Percentiles rank a stretch among this genome's conserved stretches.
Conservation (phyloP, 2,113 vertebrate species). For the Rhagologus leucostigma region DNA sequence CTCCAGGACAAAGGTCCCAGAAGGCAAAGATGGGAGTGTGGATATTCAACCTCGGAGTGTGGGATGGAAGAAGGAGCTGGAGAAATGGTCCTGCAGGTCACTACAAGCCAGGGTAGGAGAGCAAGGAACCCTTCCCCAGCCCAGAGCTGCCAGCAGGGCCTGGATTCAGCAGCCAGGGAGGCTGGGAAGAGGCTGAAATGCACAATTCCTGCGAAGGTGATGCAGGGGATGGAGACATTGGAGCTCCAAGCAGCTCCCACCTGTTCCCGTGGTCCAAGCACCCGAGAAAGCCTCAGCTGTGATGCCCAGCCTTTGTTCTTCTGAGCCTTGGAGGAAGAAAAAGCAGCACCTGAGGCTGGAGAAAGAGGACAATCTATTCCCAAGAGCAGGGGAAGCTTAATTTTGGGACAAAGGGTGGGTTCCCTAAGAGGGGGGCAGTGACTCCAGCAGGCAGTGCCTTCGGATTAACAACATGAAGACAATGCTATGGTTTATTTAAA, state of each 20-base stretch:
- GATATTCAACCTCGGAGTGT: background rate
- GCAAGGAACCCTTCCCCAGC: background rate
- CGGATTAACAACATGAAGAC: background rate
- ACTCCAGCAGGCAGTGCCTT: background rate
- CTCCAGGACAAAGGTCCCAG: background rate
- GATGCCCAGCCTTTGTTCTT: background rate
- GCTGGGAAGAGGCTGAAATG: background rate
- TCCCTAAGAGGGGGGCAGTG: background rate
- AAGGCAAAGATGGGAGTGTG: background rate
- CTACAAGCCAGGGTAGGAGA: background rate
- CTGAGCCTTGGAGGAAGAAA: background rate
- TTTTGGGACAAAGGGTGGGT: background rate
- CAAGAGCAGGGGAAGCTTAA: background rate
- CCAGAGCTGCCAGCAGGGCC: background rate
- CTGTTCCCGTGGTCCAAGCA: background rate
- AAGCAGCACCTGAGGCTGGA: background rate
- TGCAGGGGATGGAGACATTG: rapidly evolving
- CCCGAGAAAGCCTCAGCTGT: background rate
- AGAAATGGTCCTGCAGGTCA: background rate
- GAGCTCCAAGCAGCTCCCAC: background rate
- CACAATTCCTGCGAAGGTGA: background rate
- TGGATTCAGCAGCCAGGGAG: background rate
- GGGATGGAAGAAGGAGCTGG: background rate
- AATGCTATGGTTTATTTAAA: background rate
- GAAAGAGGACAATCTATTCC: background rate